phyloP scores from a whole-genome alignment of 2,888 invertebrate species.

The Eurois occulta region DNA sequence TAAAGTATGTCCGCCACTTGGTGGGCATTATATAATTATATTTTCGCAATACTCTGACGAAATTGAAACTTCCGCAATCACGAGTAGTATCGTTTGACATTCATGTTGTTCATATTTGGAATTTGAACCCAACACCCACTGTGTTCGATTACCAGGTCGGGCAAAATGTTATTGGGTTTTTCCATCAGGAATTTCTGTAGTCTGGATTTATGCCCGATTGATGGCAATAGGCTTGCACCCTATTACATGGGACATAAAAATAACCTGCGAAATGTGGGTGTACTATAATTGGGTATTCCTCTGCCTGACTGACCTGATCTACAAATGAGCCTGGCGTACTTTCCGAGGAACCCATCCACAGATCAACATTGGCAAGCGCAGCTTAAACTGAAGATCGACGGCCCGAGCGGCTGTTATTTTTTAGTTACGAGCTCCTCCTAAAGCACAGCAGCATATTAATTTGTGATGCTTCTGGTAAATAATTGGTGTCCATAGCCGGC shows the following conservation, averaged over 20 bases:
- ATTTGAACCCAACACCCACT: not conserved
- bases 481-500: too few species aligned
- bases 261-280: too few species aligned
- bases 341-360: too few species aligned
- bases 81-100: slow-evolving; percentile 31
- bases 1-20: not conserved
- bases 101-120: slow-evolving; percentile 31
- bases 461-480: too few species aligned
- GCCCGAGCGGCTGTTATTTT: too few species aligned
- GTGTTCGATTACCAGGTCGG: not conserved
- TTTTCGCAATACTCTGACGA: slow-evolving; percentile 44
- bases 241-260: not conserved
- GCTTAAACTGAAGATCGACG: too few species aligned
- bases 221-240: not conserved
- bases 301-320: too few species aligned
- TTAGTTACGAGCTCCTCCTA: too few species aligned
- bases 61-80: slow-evolving; percentile 43
- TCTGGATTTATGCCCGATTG: not conserved
- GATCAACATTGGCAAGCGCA: too few species aligned
- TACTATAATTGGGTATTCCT: too few species aligned
- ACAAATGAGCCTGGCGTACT: too few species aligned
- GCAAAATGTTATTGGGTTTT: not conserved
- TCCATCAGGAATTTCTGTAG: not conserved
- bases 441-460: too few species aligned
- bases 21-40: slow-evolving; percentile 41